A percentile compares a stretch with the other conserved stretches of the same genome.
phyloP scores from a whole-genome alignment of 2,113 vertebrate genomes.

The Leptodactylus fuscus region DNA sequence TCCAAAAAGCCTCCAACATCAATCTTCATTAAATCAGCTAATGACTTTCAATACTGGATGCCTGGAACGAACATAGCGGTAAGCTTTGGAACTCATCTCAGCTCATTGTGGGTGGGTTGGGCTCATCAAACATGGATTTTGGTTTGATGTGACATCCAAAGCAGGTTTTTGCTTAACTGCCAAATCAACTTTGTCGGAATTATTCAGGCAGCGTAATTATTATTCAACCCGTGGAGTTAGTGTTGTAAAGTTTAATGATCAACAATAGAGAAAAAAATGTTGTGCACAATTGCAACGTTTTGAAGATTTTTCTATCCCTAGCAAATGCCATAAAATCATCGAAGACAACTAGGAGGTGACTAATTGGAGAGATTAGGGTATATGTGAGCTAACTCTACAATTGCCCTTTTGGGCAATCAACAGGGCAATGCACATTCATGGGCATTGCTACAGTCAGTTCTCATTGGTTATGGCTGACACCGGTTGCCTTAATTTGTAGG shows the following conservation, averaged over 20 bases:
- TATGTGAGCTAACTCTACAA: not conserved
- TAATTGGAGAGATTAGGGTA: not conserved
- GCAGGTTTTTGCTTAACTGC: slow-evolving; percentile 12
- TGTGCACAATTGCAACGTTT: no score
- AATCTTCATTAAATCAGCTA: slow-evolving; percentile 9
- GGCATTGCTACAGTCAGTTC: not conserved
- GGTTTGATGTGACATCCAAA: not conserved
- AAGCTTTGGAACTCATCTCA: not conserved
- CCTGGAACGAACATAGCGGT: not conserved
- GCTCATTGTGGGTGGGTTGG: slow-evolving; percentile 12
- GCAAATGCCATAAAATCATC: no score
- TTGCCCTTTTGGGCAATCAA: no score
- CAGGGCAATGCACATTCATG: no score
- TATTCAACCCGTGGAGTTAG: no score
- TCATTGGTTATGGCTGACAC: no score
- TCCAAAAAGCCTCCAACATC: not conserved
- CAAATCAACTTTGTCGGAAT: slow-evolving; percentile 10
- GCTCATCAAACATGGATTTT: slow-evolving; percentile 8
- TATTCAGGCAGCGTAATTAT: not conserved
- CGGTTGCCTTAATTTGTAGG: no score
- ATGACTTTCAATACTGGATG: not conserved
- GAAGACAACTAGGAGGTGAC: not conserved
- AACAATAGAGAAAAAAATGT: no score
- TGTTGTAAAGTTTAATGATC: not conserved
- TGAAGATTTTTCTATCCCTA: no score